Conservation (phyloP, 2,113 vertebrate species). For the Pteruthius melanotis region DNA sequence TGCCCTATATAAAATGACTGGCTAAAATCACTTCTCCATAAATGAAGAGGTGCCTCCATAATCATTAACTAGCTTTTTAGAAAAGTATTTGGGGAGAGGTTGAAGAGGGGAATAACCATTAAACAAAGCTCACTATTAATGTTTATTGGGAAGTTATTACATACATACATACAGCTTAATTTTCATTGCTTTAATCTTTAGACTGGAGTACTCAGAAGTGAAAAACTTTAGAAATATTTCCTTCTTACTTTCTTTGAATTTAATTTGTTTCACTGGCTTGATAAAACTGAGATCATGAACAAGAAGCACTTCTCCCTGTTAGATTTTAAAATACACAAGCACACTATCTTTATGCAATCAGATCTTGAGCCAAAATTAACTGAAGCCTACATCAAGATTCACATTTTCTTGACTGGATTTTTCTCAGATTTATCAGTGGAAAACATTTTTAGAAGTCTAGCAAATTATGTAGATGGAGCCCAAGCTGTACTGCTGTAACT, state of each 20-base stretch:
- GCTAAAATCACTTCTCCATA: background rate
- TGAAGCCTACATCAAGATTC: background rate
- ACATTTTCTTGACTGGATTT: background rate
- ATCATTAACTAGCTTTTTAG: accelerated
- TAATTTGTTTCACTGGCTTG: background rate
- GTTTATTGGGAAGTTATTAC: background rate
- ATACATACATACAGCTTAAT: background rate
- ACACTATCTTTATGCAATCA: background rate
- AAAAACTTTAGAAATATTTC: background rate
- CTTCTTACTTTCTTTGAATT: background rate
- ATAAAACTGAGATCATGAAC: background rate
- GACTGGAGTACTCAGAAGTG: background rate
- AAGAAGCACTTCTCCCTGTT: background rate
- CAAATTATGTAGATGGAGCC: background rate
- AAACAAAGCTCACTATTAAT: background rate
- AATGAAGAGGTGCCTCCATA: background rate
- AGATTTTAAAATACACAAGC: background rate
- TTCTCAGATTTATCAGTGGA: background rate
- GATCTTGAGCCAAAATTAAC: background rate
- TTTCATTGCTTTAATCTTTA: background rate
- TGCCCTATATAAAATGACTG: background rate
- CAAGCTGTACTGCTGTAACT: background rate
- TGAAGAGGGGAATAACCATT: background rate
- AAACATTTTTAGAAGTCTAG: background rate
- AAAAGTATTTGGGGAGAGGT: background rate